Base-by-base conservation (phyloP, 2,797 vertebrate species). In the Pitangus sulphuratus region DNA sequence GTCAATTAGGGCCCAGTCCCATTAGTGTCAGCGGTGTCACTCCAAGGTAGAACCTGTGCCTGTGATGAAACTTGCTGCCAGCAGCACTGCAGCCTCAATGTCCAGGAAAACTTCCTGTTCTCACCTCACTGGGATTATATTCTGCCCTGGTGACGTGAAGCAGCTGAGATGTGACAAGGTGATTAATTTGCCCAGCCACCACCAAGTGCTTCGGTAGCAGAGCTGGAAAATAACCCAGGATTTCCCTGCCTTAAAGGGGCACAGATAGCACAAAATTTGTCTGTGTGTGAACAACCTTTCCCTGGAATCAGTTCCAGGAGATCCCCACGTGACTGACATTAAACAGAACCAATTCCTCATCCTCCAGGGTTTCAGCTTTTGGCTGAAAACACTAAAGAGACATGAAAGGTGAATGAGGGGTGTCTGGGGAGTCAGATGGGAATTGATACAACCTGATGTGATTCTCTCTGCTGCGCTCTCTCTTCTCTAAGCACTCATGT, bases 381-480 rank as follows among this genome's bases (percentile, higher is more conserved):
- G 91, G 87, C 66, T 89, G 92, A 82, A 39, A 48, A 47, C 71
- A 47, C 58, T 54, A 58, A 95, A 84, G 76, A 79, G 72, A 64
- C 30, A 78, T 65, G 51, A 84, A 80, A 50, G 94, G 89, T 70
- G 84, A 94, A 54, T 39, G 10, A 75, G 84, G 69, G 83, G 61
- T 86, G 39, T 54, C 71, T 82, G 70, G 69, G 84, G 78, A 87
- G 58, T 25, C 21, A 13, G 60, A 53, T 79, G 56, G 77, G 71
- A 86, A 87, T 61, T 90, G 84, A 13, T 70, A 65, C 75, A 94
- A 48, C 79, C 87, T 40, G 81, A 79, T 79, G 90, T 92, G 86
- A 81, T 65, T 87, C 78, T 87, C 58, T 81, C 65, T 77, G 51
- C 42, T 3, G 12, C 79, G 84, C 80, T 85, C 64, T 75, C 70